Evolutionary conservation across 1,140 invertebrate genomes (phyloP).

Genomic region (Drosophila sulfurigaster): DNA sequence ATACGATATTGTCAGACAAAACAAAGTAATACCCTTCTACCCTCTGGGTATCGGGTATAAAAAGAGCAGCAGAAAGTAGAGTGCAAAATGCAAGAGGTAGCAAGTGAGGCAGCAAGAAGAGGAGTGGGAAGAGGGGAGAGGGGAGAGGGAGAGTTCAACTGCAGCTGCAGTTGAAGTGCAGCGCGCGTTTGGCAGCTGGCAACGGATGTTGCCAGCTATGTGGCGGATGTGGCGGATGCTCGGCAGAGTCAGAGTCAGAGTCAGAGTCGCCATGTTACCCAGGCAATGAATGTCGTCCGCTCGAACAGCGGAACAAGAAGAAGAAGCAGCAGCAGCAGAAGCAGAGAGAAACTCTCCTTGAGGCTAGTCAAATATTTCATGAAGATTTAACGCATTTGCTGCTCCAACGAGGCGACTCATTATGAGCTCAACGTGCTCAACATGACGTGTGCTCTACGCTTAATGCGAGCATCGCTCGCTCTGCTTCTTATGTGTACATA

Average conservation of each 20-base stretch:
- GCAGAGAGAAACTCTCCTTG: too few species aligned
- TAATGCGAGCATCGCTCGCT: too few species aligned
- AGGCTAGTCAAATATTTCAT: constrained; percentile 61
- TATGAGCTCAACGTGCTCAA: constrained; percentile 22
- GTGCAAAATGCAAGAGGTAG: background rate
- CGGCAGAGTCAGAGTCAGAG: constrained; percentile 19
- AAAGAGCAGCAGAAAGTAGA: background rate
- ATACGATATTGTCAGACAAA: too few species aligned
- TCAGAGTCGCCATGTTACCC: constrained; percentile 39
- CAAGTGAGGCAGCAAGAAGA: background rate
- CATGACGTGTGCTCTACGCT: background rate
- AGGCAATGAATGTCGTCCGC: constrained; percentile 46
- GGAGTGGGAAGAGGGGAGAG: background rate
- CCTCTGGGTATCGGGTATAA: background rate
- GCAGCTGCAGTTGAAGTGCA: too few species aligned
- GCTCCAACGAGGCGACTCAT: constrained; percentile 60
- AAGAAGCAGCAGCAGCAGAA: too few species aligned
- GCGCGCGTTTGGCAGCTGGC: background rate
- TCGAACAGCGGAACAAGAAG: too few species aligned
- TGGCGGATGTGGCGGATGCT: constrained; percentile 26
- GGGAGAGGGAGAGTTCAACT: too few species aligned
- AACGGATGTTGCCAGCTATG: constrained; percentile 42
- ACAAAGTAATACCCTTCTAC: too few species aligned
- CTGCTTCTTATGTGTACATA: too few species aligned
- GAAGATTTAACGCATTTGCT: constrained; percentile 71